Evolutionary conservation across 2,888 invertebrate species (phyloP).

Genomic region (Drosophila rubida): DNA sequence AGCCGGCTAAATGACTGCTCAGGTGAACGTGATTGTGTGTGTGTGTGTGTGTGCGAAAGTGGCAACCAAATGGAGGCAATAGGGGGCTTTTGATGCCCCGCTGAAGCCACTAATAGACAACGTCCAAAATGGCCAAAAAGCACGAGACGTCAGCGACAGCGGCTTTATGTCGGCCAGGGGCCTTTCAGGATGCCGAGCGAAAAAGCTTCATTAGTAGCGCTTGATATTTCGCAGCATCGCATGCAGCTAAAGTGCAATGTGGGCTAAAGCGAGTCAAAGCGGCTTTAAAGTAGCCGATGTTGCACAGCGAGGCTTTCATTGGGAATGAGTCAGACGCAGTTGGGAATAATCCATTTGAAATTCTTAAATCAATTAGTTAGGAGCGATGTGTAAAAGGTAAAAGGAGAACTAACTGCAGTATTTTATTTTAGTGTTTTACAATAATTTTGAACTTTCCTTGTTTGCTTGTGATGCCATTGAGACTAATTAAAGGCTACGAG

Average conservation of each 20-base stretch:
- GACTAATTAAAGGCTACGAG: not conserved
- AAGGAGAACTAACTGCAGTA: too few species aligned
- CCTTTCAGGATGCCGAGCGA: constrained; percentile 21
- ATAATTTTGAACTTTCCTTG: not conserved
- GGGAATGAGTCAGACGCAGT: too few species aligned
- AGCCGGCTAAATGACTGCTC: constrained; percentile 11
- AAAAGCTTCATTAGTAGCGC: constrained; percentile 40
- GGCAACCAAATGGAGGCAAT: constrained; percentile 8
- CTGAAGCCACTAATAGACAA: constrained; percentile 50
- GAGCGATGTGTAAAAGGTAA: too few species aligned
- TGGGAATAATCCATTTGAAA: too few species aligned
- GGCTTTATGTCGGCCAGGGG: constrained; percentile 11
- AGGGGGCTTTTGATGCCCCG: constrained; percentile 18
- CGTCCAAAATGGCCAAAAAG: constrained; percentile 18
- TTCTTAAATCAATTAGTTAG: too few species aligned
- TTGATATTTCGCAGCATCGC: constrained; percentile 21
- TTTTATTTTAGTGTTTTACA: too few species aligned
- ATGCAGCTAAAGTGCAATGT: constrained; percentile 14
- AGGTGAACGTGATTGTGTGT: not conserved
- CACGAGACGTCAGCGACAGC: not conserved
- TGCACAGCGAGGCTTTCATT: not conserved
- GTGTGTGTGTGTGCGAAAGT: constrained; percentile 11
- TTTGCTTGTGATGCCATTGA: not conserved
- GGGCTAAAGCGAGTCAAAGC: constrained; percentile 15
- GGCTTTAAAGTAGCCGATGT: constrained; percentile 1